Percentiles rank a stretch among this genome's conserved stretches.
These are phyloP conservation scores for Pluvianellus socialis DNA, from an alignment of 2,113 vertebrate species.

Conservation along the genomic window DNA sequence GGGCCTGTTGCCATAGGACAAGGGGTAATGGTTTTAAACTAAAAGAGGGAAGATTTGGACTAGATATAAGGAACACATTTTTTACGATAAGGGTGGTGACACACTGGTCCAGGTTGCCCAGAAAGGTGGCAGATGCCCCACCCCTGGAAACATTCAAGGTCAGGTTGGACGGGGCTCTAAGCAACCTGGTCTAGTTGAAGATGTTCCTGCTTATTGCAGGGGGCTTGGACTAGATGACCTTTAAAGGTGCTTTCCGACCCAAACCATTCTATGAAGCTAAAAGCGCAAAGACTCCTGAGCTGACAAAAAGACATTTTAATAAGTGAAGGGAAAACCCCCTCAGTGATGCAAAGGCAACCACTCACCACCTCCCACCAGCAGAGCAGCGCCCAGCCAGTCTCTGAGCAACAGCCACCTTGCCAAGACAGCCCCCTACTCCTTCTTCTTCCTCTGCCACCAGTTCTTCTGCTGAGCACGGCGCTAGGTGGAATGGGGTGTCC, in stretches of 20 bases:
- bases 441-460: rapidly evolving
- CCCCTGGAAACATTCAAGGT: background rate
- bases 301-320: background rate
- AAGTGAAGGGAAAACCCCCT: background rate
- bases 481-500: background rate
- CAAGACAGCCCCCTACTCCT: rapidly evolving
- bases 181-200: background rate
- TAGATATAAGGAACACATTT: background rate
- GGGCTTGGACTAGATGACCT: background rate
- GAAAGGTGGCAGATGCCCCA: background rate
- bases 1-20: background rate
- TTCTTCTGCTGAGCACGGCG: rapidly evolving
- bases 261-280: background rate
- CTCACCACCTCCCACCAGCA: rapidly evolving
- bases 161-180: background rate
- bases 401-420: background rate
- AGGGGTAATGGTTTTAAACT: background rate
- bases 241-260: background rate
- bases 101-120: background rate
- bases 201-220: background rate
- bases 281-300: background rate
- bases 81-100: background rate
- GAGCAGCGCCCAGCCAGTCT: background rate
- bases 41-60: background rate
- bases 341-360: background rate